Conservation (phyloP, 2,888 invertebrate species). For the Sarcophaga rosellei region DNA sequence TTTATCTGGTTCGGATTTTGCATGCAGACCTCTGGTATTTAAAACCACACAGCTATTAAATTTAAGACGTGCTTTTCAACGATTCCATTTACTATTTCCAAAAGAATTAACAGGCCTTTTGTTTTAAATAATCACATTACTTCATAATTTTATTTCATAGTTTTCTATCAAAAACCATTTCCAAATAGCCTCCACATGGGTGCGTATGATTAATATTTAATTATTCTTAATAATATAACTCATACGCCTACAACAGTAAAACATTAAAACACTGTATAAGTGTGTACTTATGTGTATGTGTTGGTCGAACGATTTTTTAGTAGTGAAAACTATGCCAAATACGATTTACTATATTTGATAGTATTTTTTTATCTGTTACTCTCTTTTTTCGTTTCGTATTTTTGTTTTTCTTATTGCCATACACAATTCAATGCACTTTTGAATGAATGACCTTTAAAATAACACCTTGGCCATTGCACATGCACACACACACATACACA, state of each 20-base stretch:
- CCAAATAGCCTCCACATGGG: too few relatives aligned
- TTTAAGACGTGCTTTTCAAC: too few relatives aligned
- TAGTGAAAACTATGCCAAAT: constrained; percentile 55
- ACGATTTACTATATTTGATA: neutral
- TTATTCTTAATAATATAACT: neutral
- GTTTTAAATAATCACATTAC: too few relatives aligned
- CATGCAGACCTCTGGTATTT: too few relatives aligned
- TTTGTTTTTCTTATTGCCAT: constrained; percentile 17
- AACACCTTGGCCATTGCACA: constrained; percentile 42
- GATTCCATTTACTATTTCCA: too few relatives aligned
- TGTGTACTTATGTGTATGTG: neutral
- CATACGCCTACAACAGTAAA: constrained; percentile 19
- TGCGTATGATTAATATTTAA: too few relatives aligned
- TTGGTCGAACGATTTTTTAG: neutral
- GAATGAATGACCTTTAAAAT: constrained; percentile 59
- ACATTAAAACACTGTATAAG: neutral
- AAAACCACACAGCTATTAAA: too few relatives aligned
- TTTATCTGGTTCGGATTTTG: too few relatives aligned
- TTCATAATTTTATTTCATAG: too few relatives aligned
- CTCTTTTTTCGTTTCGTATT: neutral
- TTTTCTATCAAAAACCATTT: too few relatives aligned
- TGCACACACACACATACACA: constrained; percentile 15
- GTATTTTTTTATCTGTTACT: constrained; percentile 32
- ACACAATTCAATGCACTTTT: constrained; percentile 62
- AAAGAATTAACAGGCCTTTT: too few relatives aligned